These are phyloP conservation scores for Bombus waltoni DNA, from an alignment of 1,140 invertebrate species.

Conservation along the genomic window DNA sequence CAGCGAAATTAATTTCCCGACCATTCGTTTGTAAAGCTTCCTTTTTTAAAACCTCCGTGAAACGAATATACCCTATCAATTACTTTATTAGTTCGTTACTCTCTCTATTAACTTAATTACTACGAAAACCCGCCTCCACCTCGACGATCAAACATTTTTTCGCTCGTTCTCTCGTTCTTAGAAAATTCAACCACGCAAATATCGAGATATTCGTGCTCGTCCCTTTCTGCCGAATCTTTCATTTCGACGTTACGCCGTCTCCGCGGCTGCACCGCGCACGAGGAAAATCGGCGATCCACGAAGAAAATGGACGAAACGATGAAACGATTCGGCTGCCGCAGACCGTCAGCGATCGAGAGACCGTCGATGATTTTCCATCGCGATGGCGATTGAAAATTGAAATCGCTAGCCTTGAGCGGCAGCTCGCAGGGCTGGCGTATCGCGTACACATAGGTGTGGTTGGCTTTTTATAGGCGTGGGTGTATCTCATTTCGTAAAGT, in stretches of 20 bases:
- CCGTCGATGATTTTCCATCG: slow-evolving; percentile 14
- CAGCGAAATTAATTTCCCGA: too few relatives aligned
- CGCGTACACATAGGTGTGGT: slow-evolving; percentile 54
- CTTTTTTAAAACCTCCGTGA: too few relatives aligned
- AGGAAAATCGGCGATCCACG: too few relatives aligned
- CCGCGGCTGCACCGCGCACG: neutral
- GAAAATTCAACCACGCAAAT: too few relatives aligned
- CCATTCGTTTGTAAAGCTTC: too few relatives aligned
- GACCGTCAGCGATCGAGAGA: neutral
- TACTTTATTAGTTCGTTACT: too few relatives aligned
- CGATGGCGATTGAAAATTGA: slow-evolving; percentile 8
- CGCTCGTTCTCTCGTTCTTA: too few relatives aligned
- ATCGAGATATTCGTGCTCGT: neutral
- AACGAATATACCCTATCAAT: too few relatives aligned
- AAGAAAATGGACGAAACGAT: neutral
- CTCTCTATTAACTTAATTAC: too few relatives aligned
- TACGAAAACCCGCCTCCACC: too few relatives aligned
- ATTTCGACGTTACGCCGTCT: neutral
- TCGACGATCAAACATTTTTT: too few relatives aligned
- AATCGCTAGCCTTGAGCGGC: neutral
- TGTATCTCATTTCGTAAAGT: slow-evolving; percentile 69
- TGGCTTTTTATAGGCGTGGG: slow-evolving; percentile 55
- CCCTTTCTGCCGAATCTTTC: neutral
- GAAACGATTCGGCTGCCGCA: neutral
- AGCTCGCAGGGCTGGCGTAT: neutral